phyloP scores from a whole-genome alignment of 2,113 vertebrate genomes.

The Leptosomus discolor region DNA sequence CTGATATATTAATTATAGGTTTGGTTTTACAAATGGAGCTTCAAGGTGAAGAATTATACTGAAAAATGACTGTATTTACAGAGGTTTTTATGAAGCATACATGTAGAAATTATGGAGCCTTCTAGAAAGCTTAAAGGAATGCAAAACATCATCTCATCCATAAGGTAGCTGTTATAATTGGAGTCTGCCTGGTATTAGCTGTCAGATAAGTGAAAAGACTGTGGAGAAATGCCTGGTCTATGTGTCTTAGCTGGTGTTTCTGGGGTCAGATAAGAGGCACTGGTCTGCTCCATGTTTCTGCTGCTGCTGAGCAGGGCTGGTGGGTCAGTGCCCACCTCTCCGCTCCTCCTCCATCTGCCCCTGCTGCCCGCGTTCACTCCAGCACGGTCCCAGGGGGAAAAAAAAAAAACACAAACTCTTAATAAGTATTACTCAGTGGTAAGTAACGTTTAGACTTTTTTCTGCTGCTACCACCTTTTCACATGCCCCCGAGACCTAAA shows the following conservation, averaged over 20 bases:
- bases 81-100: background rate
- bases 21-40: constrained; percentile 5
- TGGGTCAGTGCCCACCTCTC: background rate
- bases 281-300: fast-evolving
- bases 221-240: background rate
- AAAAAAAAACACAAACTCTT: background rate
- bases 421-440: background rate
- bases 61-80: constrained; percentile 20
- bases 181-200: background rate
- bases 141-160: background rate
- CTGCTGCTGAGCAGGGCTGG: fast-evolving
- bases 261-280: background rate
- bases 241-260: background rate
- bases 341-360: background rate
- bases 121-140: background rate
- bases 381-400: background rate
- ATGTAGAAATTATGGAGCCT: background rate
- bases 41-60: background rate
- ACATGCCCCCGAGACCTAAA: background rate
- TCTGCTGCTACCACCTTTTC: background rate
- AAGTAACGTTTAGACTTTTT: background rate
- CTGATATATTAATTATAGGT: constrained; percentile 6
- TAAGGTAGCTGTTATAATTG: background rate
- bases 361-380: background rate
- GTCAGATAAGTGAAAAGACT: background rate